phyloP scores from a whole-genome alignment of 2,113 vertebrate species.

The Nyctereutes procyonoides region DNA sequence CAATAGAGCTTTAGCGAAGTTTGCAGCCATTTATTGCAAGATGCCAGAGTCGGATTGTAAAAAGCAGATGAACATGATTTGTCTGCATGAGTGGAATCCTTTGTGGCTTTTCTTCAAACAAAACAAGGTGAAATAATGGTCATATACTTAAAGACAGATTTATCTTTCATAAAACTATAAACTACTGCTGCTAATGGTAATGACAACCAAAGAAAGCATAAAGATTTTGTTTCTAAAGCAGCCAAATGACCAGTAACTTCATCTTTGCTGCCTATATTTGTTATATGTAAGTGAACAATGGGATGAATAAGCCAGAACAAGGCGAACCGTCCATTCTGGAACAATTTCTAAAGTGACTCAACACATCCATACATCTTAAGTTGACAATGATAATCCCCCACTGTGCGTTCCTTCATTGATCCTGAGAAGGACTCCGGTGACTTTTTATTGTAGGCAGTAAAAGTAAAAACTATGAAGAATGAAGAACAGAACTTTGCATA shows the following conservation, averaged over 20 bases:
- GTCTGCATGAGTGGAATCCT: neutral
- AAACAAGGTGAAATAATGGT: neutral
- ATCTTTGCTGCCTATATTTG: neutral
- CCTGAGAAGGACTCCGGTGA: neutral
- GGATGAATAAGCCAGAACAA: neutral
- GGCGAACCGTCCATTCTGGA: neutral
- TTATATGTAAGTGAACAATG: neutral
- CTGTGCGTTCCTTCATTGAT: neutral
- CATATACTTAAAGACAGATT: constrained; percentile 10
- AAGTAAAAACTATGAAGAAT: constrained; percentile 33
- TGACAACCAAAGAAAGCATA: neutral
- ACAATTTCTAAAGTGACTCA: neutral
- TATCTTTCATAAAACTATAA: neutral
- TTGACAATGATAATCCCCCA: neutral
- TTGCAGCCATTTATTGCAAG: constrained; percentile 10
- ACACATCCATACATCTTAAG: neutral
- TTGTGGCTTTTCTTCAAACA: neutral
- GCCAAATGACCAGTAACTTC: neutral
- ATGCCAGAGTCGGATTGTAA: neutral
- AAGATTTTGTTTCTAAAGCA: constrained; percentile 8
- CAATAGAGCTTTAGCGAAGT: neutral
- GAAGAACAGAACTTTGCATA: neutral
- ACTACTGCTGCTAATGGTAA: neutral
- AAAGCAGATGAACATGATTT: neutral
- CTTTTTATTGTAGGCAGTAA: constrained; percentile 38